Conservation (phyloP, 2,888 invertebrate genomes). For the Pilophorus perplexus region DNA sequence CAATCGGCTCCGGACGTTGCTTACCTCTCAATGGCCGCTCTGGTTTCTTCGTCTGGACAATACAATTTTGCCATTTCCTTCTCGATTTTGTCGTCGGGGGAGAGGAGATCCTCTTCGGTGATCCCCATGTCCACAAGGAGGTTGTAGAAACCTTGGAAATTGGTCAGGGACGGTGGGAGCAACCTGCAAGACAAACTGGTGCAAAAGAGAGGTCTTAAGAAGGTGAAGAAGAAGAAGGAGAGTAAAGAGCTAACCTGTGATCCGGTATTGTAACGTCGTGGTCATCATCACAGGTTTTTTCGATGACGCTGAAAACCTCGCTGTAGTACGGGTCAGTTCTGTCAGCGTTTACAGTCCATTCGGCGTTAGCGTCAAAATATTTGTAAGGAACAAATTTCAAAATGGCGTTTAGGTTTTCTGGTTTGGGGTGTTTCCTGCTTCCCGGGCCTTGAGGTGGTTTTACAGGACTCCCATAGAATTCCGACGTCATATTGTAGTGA, state of each 20-base stretch:
- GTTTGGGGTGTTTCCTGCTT: no score
- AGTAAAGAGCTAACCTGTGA: no score
- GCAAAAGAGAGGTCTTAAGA: no score
- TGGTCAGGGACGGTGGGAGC: conserved; percentile 1
- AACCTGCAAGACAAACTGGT: no score
- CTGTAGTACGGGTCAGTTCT: conserved; percentile 8
- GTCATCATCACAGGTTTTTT: not conserved
- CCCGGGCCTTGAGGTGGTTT: not conserved
- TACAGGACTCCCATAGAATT: not conserved
- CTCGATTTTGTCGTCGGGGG: not conserved
- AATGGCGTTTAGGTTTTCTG: not conserved
- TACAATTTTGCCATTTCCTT: conserved; percentile 2
- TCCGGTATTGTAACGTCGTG: no score
- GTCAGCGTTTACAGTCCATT: conserved; percentile 15
- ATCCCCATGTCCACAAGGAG: conserved; percentile 3
- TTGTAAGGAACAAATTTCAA: conserved; percentile 20
- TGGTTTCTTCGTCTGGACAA: conserved; percentile 9
- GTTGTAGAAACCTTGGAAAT: conserved; percentile 20
- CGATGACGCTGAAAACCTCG: not conserved
- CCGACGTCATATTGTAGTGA: not conserved
- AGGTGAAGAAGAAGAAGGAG: no score
- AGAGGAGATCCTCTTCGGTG: not conserved
- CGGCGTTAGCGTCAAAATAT: conserved; percentile 6
- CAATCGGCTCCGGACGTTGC: no score
- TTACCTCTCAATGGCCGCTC: not conserved